Evolutionary conservation across 1,140 invertebrate genomes (phyloP), one percentile per base, ranked within the genome.

Genomic region (Zeugodacus cucurbitae): DNA sequence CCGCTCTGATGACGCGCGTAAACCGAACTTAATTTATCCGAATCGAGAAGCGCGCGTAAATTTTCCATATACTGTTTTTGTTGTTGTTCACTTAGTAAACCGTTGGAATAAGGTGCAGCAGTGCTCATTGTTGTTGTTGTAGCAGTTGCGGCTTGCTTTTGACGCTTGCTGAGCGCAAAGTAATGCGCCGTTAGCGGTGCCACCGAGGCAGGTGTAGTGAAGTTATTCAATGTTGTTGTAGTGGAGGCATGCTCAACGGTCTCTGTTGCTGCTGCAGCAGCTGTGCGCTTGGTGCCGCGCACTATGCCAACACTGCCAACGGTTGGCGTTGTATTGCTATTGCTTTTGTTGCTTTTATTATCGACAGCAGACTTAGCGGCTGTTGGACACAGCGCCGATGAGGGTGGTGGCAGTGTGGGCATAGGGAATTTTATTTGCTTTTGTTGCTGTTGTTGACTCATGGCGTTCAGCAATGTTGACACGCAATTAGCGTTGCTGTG

Each of bases 281-380:
- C 7, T 17, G 86, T 86, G 54, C 91, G 85, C 62, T 92, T 92
- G 14, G 90, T 91, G 86, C 89, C 90, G 70, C 89, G 89, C 64
- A 91, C 91, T 59, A 91, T 88, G 89, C 91, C 91, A 62, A 91
- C 88, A 89, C 90, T 89, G 86, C 89, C 88, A 48, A 2, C 67
- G 22, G 20, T 87, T 37, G 85, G 37, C 59, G 29, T 22, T 37
- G 90, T 41, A 17, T 48, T 87, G 57, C 32, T 32, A 22, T 8
- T 20, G 87, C 44, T 48, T 70, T 26, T 26, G 48, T 14, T 5
- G 34, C 10, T 82, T 41, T 44, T 64, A 41, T 11, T 29, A 86
- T 62, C 29, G 32, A 62, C n/a, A 44, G 34, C 44, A 14, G 88
- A 0, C 10, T 59, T 82, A 2, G 44, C 57, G 70, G 59, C 67